These are phyloP conservation scores for Aphodius sticticus DNA, from an alignment of 2,888 invertebrate genomes.

Conservation along the genomic window DNA sequence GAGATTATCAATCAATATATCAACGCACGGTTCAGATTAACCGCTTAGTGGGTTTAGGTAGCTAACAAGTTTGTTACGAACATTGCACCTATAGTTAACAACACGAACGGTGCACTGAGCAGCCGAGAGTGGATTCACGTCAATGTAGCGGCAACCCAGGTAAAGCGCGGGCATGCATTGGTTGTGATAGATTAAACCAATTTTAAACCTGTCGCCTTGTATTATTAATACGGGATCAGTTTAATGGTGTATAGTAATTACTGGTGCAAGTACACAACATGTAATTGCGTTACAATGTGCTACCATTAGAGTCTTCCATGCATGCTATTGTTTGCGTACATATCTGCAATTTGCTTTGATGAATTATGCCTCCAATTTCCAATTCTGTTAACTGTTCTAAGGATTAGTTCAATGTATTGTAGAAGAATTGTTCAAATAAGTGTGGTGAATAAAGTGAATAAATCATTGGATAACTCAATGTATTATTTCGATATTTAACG, in stretches of 20 bases:
- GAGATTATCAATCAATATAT: not conserved
- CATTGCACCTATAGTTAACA: not conserved
- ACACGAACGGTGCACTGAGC: not conserved
- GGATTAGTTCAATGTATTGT: not conserved
- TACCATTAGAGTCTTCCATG: not conserved
- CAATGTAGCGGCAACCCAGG: not conserved
- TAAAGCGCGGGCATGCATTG: not conserved
- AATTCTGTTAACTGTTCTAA: not conserved
- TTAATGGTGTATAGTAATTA: not conserved
- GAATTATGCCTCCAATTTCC: not conserved
- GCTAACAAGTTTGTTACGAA: not conserved
- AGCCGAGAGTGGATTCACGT: not conserved
- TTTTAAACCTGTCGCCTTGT: not conserved
- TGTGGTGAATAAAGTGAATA: no score
- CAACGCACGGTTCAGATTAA: not conserved
- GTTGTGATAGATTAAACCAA: conserved; percentile 4
- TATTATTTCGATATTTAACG: no score
- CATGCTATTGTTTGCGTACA: not conserved
- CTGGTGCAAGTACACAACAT: not conserved
- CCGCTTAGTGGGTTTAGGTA: not conserved
- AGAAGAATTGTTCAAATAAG: no score
- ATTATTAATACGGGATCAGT: conserved; percentile 4
- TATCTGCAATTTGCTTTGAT: not conserved
- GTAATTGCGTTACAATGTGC: not conserved
- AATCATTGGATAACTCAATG: no score